These are phyloP conservation scores for Brachypodius melanocephalos DNA, from an alignment of 2,113 vertebrate species.

Conservation along the genomic window DNA sequence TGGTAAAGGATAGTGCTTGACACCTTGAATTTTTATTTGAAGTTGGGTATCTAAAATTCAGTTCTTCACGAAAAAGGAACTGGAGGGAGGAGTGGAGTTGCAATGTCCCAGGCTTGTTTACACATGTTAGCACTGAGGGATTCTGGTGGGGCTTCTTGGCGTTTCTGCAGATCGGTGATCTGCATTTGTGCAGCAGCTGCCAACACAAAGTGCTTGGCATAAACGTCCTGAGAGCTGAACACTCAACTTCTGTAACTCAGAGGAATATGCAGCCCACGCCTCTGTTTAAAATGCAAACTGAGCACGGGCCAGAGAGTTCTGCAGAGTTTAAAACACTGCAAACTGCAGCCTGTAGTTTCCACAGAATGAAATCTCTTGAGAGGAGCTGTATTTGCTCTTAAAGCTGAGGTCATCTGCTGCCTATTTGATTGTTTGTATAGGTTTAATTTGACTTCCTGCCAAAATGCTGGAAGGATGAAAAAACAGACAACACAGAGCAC, in stretches of 20 bases:
- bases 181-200: background rate
- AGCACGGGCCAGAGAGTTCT: background rate
- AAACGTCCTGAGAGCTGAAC: background rate
- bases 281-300: background rate
- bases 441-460: background rate
- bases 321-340: background rate
- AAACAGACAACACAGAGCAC: background rate
- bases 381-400: background rate
- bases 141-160: constrained; percentile 6
- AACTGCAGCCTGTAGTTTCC: background rate
- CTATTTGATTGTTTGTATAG: background rate
- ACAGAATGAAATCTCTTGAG: background rate
- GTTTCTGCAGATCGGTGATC: background rate
- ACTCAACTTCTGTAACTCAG: background rate
- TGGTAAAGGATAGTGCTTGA: rapidly evolving
- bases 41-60: background rate
- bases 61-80: background rate
- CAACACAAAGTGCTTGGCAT: background rate
- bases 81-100: background rate
- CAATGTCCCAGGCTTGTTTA: background rate
- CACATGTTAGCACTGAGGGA: background rate
- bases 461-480: background rate
- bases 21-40: background rate
- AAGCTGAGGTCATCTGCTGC: background rate
- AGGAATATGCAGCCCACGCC: background rate